phyloP scores from a whole-genome alignment of 2,797 vertebrate species.

The Halcyon leucocephala region DNA sequence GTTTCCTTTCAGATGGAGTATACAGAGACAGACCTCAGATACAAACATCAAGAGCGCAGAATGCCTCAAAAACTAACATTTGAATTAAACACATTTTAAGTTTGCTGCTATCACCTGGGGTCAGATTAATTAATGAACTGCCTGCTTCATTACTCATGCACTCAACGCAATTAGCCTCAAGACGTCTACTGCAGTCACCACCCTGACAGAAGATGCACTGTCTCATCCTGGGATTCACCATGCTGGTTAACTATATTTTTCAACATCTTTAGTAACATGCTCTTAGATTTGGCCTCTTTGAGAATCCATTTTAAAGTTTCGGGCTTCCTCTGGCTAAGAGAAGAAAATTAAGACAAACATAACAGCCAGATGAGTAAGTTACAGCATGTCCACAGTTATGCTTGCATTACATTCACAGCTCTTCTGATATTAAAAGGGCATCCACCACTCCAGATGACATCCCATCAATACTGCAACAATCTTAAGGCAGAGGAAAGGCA shows the following conservation, averaged over 20 bases:
- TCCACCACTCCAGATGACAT: neutral
- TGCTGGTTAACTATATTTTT: neutral
- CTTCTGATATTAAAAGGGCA: neutral
- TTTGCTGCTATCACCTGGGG: neutral
- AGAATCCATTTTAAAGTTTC: neutral
- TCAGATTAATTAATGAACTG: neutral
- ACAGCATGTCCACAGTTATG: rapidly evolving
- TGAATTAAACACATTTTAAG: neutral
- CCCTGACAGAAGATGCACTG: neutral
- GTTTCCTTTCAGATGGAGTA: neutral
- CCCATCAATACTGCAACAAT: neutral
- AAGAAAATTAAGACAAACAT: neutral
- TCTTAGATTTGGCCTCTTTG: neutral
- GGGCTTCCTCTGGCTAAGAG: neutral
- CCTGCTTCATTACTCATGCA: neutral
- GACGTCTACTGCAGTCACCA: neutral
- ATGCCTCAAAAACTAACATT: neutral
- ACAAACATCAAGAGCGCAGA: neutral
- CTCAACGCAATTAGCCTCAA: neutral
- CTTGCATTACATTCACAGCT: neutral
- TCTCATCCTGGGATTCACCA: neutral
- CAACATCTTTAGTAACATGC: neutral
- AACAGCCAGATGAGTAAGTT: neutral
- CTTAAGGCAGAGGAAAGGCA: neutral
- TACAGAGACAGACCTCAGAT: neutral